phyloP scores from a whole-genome alignment of 2,888 invertebrate species.

The Falcaria lacertinaria region DNA sequence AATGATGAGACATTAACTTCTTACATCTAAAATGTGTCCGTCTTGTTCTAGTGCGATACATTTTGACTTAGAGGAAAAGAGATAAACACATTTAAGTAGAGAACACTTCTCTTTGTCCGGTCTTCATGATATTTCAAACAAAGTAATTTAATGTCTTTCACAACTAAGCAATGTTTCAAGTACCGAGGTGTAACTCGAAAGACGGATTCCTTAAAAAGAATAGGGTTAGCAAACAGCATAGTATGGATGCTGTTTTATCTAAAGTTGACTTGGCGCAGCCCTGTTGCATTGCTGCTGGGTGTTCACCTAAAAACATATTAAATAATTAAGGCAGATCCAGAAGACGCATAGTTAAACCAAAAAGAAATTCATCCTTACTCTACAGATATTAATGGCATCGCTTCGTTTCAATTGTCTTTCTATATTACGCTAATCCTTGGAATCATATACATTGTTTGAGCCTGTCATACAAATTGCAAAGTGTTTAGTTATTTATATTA shows the following conservation, averaged over 20 bases:
- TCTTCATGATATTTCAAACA: too few relatives aligned
- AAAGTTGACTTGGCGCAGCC: constrained; percentile 63
- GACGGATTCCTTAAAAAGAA: constrained; percentile 39
- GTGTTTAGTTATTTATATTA: too few relatives aligned
- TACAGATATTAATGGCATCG: too few relatives aligned
- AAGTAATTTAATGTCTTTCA: too few relatives aligned
- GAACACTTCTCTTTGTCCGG: too few relatives aligned
- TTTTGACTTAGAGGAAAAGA: constrained; percentile 7
- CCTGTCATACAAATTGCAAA: too few relatives aligned
- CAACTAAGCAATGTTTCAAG: constrained; percentile 33
- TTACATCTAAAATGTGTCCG: background rate
- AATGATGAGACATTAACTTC: background rate
- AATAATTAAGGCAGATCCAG: too few relatives aligned
- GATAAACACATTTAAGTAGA: constrained; percentile 12
- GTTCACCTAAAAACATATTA: constrained; percentile 61
- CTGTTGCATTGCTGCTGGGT: constrained; percentile 74
- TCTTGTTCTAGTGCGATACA: background rate
- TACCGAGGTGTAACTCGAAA: constrained; percentile 42
- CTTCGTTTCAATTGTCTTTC: too few relatives aligned
- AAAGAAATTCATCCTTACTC: too few relatives aligned
- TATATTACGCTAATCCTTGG: too few relatives aligned
- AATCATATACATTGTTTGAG: too few relatives aligned
- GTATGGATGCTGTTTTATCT: constrained; percentile 47
- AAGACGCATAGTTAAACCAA: too few relatives aligned
- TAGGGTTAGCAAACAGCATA: constrained; percentile 44